Percentiles rank a stretch among this genome's conserved stretches.
Conservation (phyloP, 2,888 invertebrate genomes). For the Glaucopsyche alexis region DNA sequence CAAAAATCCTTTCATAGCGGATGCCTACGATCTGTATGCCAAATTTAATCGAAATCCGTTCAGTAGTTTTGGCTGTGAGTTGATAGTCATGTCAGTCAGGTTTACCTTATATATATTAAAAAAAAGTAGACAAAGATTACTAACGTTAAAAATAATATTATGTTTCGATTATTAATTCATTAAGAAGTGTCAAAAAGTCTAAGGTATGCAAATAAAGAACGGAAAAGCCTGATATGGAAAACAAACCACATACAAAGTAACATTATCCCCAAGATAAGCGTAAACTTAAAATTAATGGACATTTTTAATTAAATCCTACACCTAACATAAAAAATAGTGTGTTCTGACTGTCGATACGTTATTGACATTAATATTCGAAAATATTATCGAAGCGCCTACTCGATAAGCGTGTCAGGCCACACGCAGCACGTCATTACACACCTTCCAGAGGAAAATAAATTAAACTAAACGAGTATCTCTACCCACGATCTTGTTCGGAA, state of each 20-base stretch:
- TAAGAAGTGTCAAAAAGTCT: not conserved
- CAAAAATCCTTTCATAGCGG: too few relatives aligned
- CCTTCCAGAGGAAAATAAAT: slow-evolving; percentile 76
- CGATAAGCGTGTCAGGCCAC: slow-evolving; percentile 78
- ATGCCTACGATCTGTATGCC: too few relatives aligned
- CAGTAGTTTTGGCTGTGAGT: too few relatives aligned
- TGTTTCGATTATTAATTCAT: not conserved
- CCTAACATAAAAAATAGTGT: slow-evolving; percentile 34
- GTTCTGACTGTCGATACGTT: slow-evolving; percentile 61
- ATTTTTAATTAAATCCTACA: slow-evolving; percentile 30
- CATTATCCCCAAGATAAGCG: slow-evolving; percentile 14
- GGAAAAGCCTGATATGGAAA: not conserved
- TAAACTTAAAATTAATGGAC: slow-evolving; percentile 30
- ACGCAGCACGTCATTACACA: slow-evolving; percentile 78
- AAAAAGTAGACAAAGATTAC: not conserved
- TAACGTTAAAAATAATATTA: not conserved
- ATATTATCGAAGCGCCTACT: slow-evolving; percentile 73
- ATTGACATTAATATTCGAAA: slow-evolving; percentile 72
- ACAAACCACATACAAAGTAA: slow-evolving; percentile 5
- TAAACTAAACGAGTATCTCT: slow-evolving; percentile 70
- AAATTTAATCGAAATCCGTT: too few relatives aligned
- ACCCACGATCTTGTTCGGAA: slow-evolving; percentile 60
- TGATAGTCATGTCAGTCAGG: too few relatives aligned
- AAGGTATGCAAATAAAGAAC: not conserved
- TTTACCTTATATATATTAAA: too few relatives aligned